Evolutionary conservation across 53 echinoderm and acorn worm genomes (phyloP).

Genomic region (Holothuria scabra): DNA sequence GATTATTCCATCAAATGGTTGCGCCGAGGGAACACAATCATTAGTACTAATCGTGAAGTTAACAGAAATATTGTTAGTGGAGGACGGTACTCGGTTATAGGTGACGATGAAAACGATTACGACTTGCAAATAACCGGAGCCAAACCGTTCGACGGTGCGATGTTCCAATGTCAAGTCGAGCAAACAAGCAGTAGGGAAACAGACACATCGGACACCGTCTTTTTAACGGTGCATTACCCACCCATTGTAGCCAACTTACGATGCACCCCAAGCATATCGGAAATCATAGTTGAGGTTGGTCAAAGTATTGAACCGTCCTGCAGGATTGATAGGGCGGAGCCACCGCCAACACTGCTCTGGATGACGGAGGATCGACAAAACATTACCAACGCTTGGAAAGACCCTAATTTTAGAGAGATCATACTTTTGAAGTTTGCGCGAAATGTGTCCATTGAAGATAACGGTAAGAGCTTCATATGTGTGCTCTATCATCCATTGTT

Average conservation of each 20-base stretch:
- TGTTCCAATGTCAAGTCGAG: constrained; percentile 12
- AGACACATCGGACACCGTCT: background rate
- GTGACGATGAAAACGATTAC: constrained; percentile 8
- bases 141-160: constrained; percentile 17
- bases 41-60: background rate
- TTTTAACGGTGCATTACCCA: constrained; percentile 15
- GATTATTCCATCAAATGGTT: constrained; percentile 10
- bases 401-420: background rate
- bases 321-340: background rate
- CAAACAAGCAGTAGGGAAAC: background rate
- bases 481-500: constrained; percentile 22
- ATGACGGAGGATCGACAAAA: constrained; percentile 12
- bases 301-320: background rate
- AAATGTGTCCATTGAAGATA: constrained; percentile 16
- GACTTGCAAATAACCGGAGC: constrained; percentile 32
- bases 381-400: constrained; percentile 7
- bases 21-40: background rate
- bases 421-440: background rate
- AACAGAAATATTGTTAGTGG: background rate
- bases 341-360: constrained; percentile 16
- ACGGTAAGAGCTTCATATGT: constrained; percentile 19
- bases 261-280: background rate
- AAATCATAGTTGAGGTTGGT: background rate
- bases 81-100: constrained; percentile 29
- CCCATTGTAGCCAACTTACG: background rate